phyloP scores from a whole-genome alignment of 2,888 invertebrate genomes.

The Eubasilissa splendida region DNA sequence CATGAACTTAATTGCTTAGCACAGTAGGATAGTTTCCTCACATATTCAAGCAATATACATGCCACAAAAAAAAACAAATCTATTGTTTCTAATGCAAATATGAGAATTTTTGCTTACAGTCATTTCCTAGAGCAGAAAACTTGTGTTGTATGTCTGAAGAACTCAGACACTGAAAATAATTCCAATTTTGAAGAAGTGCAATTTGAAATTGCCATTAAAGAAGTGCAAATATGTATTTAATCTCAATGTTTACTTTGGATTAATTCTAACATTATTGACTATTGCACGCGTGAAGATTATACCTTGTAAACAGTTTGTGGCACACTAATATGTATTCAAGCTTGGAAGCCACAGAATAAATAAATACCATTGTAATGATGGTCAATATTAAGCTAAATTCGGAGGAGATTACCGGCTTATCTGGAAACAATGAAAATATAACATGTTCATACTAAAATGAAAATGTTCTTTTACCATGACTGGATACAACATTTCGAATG shows the following conservation, averaged over 20 bases:
- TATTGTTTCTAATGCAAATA: conserved; percentile 37
- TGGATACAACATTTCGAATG: too few species aligned
- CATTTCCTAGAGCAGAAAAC: conserved; percentile 25
- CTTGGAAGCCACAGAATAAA: not conserved
- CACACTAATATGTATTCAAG: too few species aligned
- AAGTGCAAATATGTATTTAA: conserved; percentile 17
- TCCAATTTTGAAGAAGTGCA: not conserved
- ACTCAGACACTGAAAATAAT: conserved; percentile 24
- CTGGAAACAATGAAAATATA: too few species aligned
- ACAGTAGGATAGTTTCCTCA: conserved; percentile 4
- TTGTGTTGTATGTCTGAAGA: conserved; percentile 15
- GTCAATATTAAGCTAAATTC: too few species aligned
- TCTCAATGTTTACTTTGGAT: not conserved
- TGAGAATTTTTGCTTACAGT: conserved; percentile 28
- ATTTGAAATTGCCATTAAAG: not conserved
- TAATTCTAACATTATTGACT: not conserved
- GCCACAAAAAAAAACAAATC: not conserved
- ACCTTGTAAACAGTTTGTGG: too few species aligned
- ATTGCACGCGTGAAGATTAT: too few species aligned
- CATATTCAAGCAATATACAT: conserved; percentile 30
- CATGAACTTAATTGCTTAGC: conserved; percentile 33
- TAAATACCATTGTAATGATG: too few species aligned
- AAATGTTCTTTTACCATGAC: too few species aligned
- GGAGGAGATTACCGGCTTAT: too few species aligned
- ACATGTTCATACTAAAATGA: too few species aligned